These are phyloP conservation scores for Phalacrocorax carbo DNA, from an alignment of 2,113 vertebrate species.

Conservation along the genomic window DNA sequence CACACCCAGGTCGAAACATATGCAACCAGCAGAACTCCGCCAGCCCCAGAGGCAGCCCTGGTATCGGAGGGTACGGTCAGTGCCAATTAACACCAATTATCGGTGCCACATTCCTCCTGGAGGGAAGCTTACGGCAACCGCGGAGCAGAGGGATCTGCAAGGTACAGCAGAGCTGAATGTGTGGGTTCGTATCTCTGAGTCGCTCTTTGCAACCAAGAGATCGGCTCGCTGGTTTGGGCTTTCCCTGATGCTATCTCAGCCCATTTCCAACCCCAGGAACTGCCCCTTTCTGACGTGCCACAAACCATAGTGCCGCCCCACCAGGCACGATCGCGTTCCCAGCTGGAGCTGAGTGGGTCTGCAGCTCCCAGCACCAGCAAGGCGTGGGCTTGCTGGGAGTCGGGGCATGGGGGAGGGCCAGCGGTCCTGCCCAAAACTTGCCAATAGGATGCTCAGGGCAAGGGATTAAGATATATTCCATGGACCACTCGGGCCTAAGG, in stretches of 20 bases:
- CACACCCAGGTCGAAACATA: not conserved
- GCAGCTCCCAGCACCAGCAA: not conserved
- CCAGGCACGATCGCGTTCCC: rapidly evolving
- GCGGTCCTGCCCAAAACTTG: not conserved
- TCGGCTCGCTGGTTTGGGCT: not conserved
- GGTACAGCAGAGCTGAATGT: rapidly evolving
- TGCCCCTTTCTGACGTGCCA: not conserved
- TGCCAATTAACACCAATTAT: not conserved
- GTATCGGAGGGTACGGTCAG: not conserved
- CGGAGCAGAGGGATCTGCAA: not conserved
- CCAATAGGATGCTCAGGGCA: not conserved
- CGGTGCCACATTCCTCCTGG: not conserved
- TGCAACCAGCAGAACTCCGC: not conserved
- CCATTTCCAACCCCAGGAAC: not conserved
- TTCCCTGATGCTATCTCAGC: not conserved
- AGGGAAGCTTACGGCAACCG: rapidly evolving
- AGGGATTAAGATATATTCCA: not conserved
- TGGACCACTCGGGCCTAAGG: not conserved
- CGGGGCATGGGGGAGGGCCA: rapidly evolving
- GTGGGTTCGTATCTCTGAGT: rapidly evolving
- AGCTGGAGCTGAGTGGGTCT: not conserved
- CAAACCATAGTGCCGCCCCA: not conserved
- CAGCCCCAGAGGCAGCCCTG: not conserved
- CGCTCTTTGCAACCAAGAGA: not conserved
- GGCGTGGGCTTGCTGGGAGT: rapidly evolving